These are phyloP conservation scores for Hydrozoanthus tunicans DNA, from an alignment of 64 coral and sea anemone genomes.

Conservation along the genomic window DNA sequence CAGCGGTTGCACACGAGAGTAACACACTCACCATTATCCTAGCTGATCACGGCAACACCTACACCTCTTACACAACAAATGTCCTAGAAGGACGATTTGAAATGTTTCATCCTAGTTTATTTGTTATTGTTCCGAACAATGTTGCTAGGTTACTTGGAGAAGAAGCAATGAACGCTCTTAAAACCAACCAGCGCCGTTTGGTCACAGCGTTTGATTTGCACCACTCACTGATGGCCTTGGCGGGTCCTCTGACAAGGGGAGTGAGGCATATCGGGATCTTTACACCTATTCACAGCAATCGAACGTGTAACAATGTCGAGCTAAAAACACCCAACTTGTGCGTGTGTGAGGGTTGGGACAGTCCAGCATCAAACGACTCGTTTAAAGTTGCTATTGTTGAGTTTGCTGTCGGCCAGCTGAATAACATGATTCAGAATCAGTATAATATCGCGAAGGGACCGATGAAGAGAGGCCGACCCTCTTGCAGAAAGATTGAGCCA, in stretches of 20 bases:
- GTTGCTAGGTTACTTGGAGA: conserved; percentile 2
- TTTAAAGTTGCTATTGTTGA: conserved; percentile 26
- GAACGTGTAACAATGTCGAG: conserved; percentile 52
- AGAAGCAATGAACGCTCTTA: conserved; percentile 15
- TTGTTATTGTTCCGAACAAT: conserved; percentile 8
- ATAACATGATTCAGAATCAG: conserved; percentile 1
- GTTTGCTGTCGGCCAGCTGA: conserved; percentile 53
- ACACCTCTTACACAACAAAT: conserved; percentile 60
- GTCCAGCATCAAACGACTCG: conserved; percentile 29
- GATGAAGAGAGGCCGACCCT: not conserved
- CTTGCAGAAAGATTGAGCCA: conserved; percentile 20
- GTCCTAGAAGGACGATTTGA: conserved; percentile 85
- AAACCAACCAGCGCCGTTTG: conserved; percentile 49
- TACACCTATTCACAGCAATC: conserved; percentile 26
- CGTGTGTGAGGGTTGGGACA: conserved; percentile 27
- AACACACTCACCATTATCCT: conserved; percentile 82
- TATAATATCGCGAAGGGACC: not conserved
- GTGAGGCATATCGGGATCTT: conserved; percentile 45
- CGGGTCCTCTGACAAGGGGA: not conserved
- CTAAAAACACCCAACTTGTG: too few relatives aligned
- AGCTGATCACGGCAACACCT: conserved; percentile 94
- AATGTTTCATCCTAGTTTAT: conserved; percentile 90
- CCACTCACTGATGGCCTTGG: conserved; percentile 51
- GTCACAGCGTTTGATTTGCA: conserved; percentile 57
- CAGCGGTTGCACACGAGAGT: conserved; percentile 31